Evolutionary conservation across 2,888 invertebrate genomes (phyloP), one percentile per base, ranked within the genome.

Genomic region (Epirrhoe tristata): DNA sequence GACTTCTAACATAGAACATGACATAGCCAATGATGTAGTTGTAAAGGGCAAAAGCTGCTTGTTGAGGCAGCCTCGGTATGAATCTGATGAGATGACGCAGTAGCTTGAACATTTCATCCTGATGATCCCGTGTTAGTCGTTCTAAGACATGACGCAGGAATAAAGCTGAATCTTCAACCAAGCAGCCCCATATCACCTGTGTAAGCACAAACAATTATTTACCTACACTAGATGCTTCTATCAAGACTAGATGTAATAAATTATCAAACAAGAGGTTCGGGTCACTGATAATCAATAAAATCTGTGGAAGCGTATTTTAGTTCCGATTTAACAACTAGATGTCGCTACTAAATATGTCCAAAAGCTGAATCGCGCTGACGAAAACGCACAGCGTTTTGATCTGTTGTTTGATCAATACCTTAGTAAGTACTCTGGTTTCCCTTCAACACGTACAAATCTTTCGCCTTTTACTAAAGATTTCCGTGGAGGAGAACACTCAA

Each of bases 21-120:
- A 99, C 98, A 83, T 99, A 99, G 1, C 99, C 99, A 76, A 99
- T 99, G 78, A 99, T 97, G 81, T 99, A 99, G 93, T 99, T 99
- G 88, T 99, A 99, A 0, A 99, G 90, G 0, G 98, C 98, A 89
- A 99, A 99, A 0, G 99, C 99, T 0, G 99, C 99, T 88, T 99
- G 99, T 75, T 98, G 98, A 0, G 99, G 99, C 67, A 99, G 89
- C 54, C 98, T 96, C 0, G 98, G 98, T 56, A 99, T 97, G 84
- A 98, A 98, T 65, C 99, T 95, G 70, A 99, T 97, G 59, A 99
- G 93, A 81, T 99, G 98, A 0, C 99, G 95, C 14, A 99, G 87
- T 74, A 97, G 94, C 88, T 98, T 98, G 84, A 99, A 98, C 97
- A 99, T 98, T 77, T 98, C 96, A 78, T 99, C 98, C 88, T 98